These are phyloP conservation scores for Tretioscincus oriximinensis DNA, from an alignment of 2,113 vertebrate species.

Conservation along the genomic window DNA sequence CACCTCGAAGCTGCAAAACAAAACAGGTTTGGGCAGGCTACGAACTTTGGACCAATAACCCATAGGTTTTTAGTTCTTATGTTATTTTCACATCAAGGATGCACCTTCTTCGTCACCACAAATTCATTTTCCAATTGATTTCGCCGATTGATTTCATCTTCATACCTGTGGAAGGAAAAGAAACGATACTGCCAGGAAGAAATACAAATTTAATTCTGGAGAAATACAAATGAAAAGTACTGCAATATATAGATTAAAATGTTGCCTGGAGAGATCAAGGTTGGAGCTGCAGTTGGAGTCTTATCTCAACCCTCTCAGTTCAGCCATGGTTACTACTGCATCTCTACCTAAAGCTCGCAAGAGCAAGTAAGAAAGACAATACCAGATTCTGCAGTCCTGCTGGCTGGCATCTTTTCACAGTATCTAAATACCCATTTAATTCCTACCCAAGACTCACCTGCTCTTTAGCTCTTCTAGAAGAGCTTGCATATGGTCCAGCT, in stretches of 20 bases:
- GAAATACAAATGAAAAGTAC: background rate
- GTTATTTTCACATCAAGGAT: background rate
- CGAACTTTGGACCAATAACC: too few species aligned
- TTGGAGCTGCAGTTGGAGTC: too few species aligned
- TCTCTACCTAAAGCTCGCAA: too few species aligned
- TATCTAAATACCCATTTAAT: background rate
- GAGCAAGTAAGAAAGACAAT: too few species aligned
- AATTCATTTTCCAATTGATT: slow-evolving; percentile 73
- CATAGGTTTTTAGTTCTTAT: too few species aligned
- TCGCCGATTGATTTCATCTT: slow-evolving; percentile 64
- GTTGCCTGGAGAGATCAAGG: too few species aligned
- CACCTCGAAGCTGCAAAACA: background rate
- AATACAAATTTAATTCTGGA: background rate
- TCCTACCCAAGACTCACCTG: slow-evolving; percentile 58
- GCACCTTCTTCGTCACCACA: slow-evolving; percentile 74
- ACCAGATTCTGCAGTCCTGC: too few species aligned
- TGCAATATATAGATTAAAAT: too few species aligned
- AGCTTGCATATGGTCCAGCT: slow-evolving; percentile 55
- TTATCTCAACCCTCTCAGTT: too few species aligned
- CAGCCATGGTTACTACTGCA: too few species aligned
- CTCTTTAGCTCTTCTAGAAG: slow-evolving; percentile 64
- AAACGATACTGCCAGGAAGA: background rate
- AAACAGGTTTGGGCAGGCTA: background rate
- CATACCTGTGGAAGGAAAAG: slow-evolving; percentile 61
- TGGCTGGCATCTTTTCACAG: too few species aligned